phyloP scores from a whole-genome alignment of 2,888 invertebrate species.

The Elegia similella region DNA sequence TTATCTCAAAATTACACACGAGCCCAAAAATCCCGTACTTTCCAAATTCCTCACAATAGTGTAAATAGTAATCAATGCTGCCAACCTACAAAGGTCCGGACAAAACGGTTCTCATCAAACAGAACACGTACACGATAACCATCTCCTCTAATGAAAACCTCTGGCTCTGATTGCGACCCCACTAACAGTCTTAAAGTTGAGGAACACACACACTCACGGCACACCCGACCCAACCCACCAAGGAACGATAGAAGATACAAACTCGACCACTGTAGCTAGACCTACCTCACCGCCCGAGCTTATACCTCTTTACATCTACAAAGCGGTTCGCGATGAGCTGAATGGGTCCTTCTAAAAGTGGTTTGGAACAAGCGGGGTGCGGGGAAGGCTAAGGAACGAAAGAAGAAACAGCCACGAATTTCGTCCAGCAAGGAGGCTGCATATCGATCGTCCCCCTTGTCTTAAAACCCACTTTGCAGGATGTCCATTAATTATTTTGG shows the following conservation, averaged over 20 bases:
- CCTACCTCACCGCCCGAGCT: constrained; percentile 33
- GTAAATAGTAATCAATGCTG: constrained; percentile 17
- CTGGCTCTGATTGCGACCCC: constrained; percentile 75
- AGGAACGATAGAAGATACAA: constrained; percentile 60
- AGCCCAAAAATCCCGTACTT: not conserved
- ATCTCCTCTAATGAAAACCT: constrained; percentile 77
- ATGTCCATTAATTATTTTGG: constrained; percentile 71
- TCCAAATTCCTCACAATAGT: not conserved
- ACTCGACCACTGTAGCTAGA: constrained; percentile 41
- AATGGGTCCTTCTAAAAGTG: constrained; percentile 52
- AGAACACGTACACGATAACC: constrained; percentile 71
- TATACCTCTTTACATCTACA: constrained; percentile 16
- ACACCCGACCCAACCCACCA: constrained; percentile 48
- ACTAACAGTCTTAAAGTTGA: constrained; percentile 77
- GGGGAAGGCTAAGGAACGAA: constrained; percentile 62
- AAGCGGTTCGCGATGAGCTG: constrained; percentile 47
- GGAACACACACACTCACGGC: constrained; percentile 58
- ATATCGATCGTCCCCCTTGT: constrained; percentile 68
- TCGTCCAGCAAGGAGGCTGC: constrained; percentile 44
- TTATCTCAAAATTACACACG: not conserved
- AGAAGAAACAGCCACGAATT: constrained; percentile 66
- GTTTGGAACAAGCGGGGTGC: constrained; percentile 36
- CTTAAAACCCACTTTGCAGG: constrained; percentile 75
- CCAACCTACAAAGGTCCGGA: constrained; percentile 20
- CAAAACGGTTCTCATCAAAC: constrained; percentile 58